Conservation (phyloP, 2,888 invertebrate genomes). For the Spodoptera picta region DNA sequence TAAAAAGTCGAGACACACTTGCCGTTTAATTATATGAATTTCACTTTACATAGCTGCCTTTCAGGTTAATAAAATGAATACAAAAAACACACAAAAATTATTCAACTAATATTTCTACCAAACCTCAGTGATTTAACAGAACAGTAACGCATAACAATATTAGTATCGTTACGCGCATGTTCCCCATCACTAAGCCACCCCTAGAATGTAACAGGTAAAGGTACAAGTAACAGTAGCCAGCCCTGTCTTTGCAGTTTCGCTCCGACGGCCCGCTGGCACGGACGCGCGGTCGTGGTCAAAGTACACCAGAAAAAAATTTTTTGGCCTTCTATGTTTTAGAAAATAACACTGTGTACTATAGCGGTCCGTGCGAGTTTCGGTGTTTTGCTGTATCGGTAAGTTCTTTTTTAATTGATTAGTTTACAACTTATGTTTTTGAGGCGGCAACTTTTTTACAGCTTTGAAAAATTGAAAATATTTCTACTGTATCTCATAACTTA, state of each 20-base stretch:
- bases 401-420: conserved; percentile 1
- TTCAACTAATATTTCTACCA: not conserved
- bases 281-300: conserved; percentile 51
- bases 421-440: too few species aligned
- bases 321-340: conserved; percentile 43
- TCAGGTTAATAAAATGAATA: too few species aligned
- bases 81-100: too few species aligned
- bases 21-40: too few species aligned
- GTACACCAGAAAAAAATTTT: conserved; percentile 33
- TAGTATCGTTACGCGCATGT: conserved; percentile 10
- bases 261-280: conserved; percentile 57
- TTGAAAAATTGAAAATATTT: not conserved
- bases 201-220: conserved; percentile 82
- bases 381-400: conserved; percentile 45
- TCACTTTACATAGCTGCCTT: too few species aligned
- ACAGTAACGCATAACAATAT: conserved; percentile 25
- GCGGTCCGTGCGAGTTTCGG: conserved; percentile 39
- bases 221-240: conserved; percentile 57
- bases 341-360: conserved; percentile 50
- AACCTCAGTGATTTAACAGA: not conserved
- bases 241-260: conserved; percentile 62
- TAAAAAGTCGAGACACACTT: too few species aligned
- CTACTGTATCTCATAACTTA: too few species aligned
- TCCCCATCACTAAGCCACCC: conserved; percentile 55
- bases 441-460: not conserved